Evolutionary conservation across 2,888 invertebrate species (phyloP), one percentile per base, ranked within the genome.

Genomic region (Macrophya annulata): DNA sequence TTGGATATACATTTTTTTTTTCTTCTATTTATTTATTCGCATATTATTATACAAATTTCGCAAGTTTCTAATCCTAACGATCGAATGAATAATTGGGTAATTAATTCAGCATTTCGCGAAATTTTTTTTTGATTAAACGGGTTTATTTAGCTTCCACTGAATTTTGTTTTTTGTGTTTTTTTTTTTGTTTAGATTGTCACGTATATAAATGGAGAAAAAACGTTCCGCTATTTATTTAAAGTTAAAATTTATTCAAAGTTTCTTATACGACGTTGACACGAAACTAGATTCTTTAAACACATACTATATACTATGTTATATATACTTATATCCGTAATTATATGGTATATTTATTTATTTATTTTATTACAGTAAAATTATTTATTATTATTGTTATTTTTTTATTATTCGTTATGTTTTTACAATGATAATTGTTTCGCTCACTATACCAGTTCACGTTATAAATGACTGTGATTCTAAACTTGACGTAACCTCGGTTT

Each of bases 281-380:
- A 74, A 48, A 43, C 25, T 45, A 74, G 17, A 72, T 1, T 25
- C 62, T 62, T 62, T 25, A 17, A 37, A 37, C 15, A 4, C 31
- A 17, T 43, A 25, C n/a, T n/a, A n/a, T n/a, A n/a, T n/a, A n/a
- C n/a, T n/a, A n/a, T n/a, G n/a, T n/a, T 40, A 21, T 5, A 0
- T n/a, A 72, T 74, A 74, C 74, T 15, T 48, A 31, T 68, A 31
- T 37, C 9, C 31, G 31, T 68, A 31, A 68, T 25, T 68, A 68
- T 31, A 12, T 55, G 15, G 4, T 55, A 17, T 17, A 12, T 55
- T 2, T 55, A 55, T n/a, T 1, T 48, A n/a, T 55, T 12, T 6
- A 6, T 5, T 37, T 17, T 37, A 31, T 62, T 10, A 4, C 10
- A 25, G 25, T 62, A 62, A 3, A 1, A 62, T 12, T 25, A 62